These are phyloP conservation scores for Gymnogyps californianus DNA, from an alignment of 2,113 vertebrate genomes.

Conservation along the genomic window DNA sequence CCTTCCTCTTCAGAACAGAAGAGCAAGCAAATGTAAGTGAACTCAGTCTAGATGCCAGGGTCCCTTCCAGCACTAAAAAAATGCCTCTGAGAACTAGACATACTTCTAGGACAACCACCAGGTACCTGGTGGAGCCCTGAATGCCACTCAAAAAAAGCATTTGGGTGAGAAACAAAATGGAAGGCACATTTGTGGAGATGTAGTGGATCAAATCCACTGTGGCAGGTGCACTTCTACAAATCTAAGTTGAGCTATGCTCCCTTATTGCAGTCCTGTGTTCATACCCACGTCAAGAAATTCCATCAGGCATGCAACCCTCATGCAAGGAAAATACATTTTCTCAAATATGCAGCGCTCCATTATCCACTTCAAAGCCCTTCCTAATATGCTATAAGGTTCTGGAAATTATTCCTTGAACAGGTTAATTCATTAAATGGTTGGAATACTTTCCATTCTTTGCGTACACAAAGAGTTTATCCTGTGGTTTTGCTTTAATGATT, in stretches of 20 bases:
- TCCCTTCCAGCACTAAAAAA: background rate
- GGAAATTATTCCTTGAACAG: conserved; percentile 5
- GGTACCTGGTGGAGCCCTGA: background rate
- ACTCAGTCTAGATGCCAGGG: background rate
- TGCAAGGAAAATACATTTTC: background rate
- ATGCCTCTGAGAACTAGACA: background rate
- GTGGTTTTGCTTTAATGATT: background rate
- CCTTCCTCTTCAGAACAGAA: background rate
- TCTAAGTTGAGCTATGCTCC: background rate
- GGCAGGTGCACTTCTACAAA: background rate
- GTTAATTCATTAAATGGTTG: background rate
- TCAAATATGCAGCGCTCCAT: background rate
- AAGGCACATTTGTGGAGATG: background rate
- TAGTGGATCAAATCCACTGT: background rate
- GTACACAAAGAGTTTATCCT: background rate
- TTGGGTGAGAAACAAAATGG: background rate
- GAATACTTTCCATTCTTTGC: background rate
- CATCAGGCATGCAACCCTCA: background rate
- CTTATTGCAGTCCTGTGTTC: background rate
- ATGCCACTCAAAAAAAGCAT: background rate
- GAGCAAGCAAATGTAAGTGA: background rate
- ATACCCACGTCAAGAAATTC: background rate
- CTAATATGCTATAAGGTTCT: background rate
- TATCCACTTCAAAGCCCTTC: background rate
- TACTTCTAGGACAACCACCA: background rate